phyloP scores from a whole-genome alignment of 2,113 vertebrate genomes.

The Chlorocebus sabaeus region DNA sequence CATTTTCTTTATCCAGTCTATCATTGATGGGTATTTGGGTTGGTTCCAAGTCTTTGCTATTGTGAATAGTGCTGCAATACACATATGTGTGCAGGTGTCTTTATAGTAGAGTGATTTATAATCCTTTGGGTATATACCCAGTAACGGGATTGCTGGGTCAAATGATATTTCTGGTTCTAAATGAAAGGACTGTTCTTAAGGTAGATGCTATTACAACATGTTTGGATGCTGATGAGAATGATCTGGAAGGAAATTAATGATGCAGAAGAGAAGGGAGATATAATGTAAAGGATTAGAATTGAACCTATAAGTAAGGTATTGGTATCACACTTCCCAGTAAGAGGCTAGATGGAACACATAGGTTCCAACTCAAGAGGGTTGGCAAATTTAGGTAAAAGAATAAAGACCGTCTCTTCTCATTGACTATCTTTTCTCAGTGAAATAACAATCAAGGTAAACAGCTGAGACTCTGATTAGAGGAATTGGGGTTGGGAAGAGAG shows the following conservation, averaged over 20 bases:
- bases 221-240: not conserved
- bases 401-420: not conserved
- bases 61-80: no score
- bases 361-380: not conserved
- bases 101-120: no score
- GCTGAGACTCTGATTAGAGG: not conserved
- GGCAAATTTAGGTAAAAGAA: not conserved
- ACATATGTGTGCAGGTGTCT: no score
- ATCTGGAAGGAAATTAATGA: not conserved
- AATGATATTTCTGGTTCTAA: no score
- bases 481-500: not conserved
- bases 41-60: no score
- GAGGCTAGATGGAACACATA: not conserved
- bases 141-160: no score
- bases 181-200: not conserved
- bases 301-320: not conserved
- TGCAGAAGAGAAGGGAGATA: not conserved
- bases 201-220: not conserved
- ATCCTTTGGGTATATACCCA: no score
- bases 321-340: not conserved
- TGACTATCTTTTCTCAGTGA: not conserved
- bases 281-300: not conserved
- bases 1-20: no score
- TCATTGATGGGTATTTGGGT: no score
- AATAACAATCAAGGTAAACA: not conserved